Conservation (phyloP, 2,113 vertebrate species). For the Bufo gargarizans region DNA sequence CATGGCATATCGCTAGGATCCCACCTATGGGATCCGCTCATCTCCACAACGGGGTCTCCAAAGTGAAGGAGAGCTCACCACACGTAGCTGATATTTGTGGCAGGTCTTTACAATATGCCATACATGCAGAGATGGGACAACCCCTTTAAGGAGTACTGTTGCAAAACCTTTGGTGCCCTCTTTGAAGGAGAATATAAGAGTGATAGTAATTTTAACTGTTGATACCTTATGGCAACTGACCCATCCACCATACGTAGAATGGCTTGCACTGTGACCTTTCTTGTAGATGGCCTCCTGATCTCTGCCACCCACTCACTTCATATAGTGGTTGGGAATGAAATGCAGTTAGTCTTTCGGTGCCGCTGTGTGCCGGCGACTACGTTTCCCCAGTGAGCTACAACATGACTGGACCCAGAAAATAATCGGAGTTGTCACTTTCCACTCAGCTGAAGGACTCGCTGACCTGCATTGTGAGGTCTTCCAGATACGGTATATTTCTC, state of each 20-base stretch:
- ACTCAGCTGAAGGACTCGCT: not conserved
- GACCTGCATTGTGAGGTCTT: slow-evolving; percentile 30
- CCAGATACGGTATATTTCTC: not conserved
- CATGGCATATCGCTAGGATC: no score
- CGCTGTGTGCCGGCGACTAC: not conserved
- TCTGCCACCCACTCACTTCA: not conserved
- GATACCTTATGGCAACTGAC: no score
- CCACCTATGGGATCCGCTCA: no score
- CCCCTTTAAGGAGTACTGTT: no score
- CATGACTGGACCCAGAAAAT: slow-evolving; percentile 16
- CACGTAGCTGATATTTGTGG: no score
- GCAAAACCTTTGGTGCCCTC: no score
- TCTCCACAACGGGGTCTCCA: no score
- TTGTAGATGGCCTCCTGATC: not conserved
- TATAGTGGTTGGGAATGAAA: slow-evolving; percentile 13
- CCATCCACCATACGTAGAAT: not conserved
- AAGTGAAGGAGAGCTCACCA: no score
- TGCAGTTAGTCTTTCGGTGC: not conserved
- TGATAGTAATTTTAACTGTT: no score
- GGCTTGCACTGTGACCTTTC: not conserved
- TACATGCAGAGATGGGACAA: no score
- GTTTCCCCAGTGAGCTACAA: slow-evolving; percentile 18
- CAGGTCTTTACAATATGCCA: no score
- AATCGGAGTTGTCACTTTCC: slow-evolving; percentile 12
- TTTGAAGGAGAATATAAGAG: no score